Conservation (phyloP, 2,113 vertebrate genomes). For the Anser cygnoides region DNA sequence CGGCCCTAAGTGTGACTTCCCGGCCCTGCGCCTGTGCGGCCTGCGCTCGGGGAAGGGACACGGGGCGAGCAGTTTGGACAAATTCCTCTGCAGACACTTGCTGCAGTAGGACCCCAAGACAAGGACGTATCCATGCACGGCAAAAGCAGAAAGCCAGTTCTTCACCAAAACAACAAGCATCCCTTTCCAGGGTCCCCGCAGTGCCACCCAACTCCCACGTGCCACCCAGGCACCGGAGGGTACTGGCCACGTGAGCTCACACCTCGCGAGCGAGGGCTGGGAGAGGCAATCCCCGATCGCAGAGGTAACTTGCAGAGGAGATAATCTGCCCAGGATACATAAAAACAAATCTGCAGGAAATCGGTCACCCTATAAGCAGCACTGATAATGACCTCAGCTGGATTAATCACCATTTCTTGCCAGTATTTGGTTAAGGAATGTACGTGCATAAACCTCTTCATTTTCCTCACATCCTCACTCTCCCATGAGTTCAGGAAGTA, state of each 20-base stretch:
- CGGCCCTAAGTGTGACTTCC: rapidly evolving
- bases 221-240: background rate
- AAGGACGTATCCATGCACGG: rapidly evolving
- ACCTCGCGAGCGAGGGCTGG: background rate
- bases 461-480: constrained; percentile 67
- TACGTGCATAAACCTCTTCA: constrained; percentile 61
- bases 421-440: constrained; percentile 63
- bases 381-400: background rate
- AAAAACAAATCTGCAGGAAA: constrained; percentile 42
- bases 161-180: background rate
- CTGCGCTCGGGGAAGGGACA: background rate
- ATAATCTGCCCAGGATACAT: background rate
- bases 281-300: background rate
- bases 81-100: background rate
- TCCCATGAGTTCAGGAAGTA: constrained; percentile 69
- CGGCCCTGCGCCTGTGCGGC: background rate
- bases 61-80: rapidly evolving
- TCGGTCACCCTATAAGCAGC: background rate
- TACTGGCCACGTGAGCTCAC: background rate
- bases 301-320: background rate
- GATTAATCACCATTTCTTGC: constrained; percentile 69
- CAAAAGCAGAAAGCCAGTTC: background rate
- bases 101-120: rapidly evolving
- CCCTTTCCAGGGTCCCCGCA: background rate
- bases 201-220: background rate